Conservation (phyloP, 2,888 invertebrate species). For the Coleophora flavipennella region DNA sequence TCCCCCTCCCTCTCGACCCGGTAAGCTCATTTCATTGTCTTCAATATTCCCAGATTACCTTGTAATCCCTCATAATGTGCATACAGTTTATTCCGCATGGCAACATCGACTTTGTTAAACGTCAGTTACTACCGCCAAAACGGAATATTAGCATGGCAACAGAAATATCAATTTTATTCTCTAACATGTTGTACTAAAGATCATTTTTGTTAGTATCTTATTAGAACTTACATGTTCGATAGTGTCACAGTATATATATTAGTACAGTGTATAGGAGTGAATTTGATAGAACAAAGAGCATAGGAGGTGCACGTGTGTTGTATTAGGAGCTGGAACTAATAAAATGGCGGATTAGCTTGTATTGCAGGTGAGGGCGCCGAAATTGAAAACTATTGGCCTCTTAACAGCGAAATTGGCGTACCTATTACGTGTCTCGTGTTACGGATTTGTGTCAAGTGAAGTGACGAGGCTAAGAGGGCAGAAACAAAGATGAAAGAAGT, state of each 20-base stretch:
- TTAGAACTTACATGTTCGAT: too few species aligned
- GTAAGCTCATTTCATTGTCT: constrained; percentile 70
- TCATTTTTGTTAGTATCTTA: constrained; percentile 13
- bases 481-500: too few species aligned
- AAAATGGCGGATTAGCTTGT: constrained; percentile 61
- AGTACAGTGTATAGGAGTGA: constrained; percentile 21
- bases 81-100: constrained; percentile 71
- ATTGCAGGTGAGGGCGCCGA: constrained; percentile 61
- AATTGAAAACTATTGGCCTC: constrained; percentile 67
- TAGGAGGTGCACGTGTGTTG: constrained; percentile 56
- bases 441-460: constrained; percentile 40
- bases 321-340: constrained; percentile 54
- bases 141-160: constrained; percentile 62
- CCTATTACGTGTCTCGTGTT: constrained; percentile 31
- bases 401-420: constrained; percentile 41
- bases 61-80: constrained; percentile 67
- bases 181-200: constrained; percentile 14
- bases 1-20: constrained; percentile 32
- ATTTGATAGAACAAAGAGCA: constrained; percentile 61
- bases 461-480: constrained; percentile 22
- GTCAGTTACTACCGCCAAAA: constrained; percentile 67
- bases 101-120: constrained; percentile 63
- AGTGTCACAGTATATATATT: constrained; percentile 13
- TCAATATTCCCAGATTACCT: constrained; percentile 71
- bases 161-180: constrained; percentile 15